These are phyloP conservation scores for Pachyseris speciosa DNA, from an alignment of 64 coral and sea anemone genomes.

Conservation along the genomic window DNA sequence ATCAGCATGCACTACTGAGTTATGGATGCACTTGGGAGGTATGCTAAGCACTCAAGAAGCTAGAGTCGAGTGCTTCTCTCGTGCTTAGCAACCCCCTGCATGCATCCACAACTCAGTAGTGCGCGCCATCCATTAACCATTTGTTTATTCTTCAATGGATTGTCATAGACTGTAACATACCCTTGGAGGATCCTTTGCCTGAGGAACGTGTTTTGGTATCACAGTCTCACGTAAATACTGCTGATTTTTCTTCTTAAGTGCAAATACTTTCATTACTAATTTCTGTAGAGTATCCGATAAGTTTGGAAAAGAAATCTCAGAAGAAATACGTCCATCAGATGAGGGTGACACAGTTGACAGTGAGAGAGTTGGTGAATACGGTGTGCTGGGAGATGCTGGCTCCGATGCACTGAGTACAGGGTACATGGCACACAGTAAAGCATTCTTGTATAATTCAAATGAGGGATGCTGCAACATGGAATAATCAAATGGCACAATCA, in stretches of 20 bases:
- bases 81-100: too few species aligned
- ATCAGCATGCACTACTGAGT: too few species aligned
- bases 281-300: conserved; percentile 39
- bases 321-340: conserved; percentile 30
- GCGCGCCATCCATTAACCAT: too few species aligned
- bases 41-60: too few species aligned
- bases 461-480: neutral
- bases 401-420: neutral
- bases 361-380: conserved; percentile 18
- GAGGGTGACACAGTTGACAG: neutral
- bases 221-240: neutral
- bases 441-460: conserved; percentile 44
- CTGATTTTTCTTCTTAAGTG: conserved; percentile 37
- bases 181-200: conserved; percentile 51
- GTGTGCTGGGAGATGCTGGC: neutral
- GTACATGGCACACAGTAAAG: conserved; percentile 6
- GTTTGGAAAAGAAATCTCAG: conserved; percentile 45
- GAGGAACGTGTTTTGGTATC: conserved; percentile 4
- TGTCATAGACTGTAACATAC: conserved; percentile 7
- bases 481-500: too few species aligned
- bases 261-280: conserved; percentile 66
- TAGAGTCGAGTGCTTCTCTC: too few species aligned
- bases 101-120: too few species aligned
- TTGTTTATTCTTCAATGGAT: too few species aligned
- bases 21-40: too few species aligned